Percentiles rank a stretch among this genome's conserved stretches.
Evolutionary conservation across 2,113 vertebrate species (phyloP).

Genomic region (Peromyscus maniculatus): DNA sequence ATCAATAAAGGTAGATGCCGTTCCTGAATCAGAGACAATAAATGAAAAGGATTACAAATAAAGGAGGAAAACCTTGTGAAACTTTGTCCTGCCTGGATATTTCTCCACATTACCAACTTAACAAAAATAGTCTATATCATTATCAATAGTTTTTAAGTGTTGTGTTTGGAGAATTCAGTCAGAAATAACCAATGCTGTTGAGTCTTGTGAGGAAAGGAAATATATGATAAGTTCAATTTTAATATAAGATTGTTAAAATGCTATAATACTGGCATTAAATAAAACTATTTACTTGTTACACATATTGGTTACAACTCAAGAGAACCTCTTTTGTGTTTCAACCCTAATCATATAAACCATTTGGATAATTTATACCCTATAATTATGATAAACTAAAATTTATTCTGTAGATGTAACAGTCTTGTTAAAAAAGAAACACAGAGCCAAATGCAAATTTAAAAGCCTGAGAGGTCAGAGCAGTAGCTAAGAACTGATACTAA

Average conservation of each 20-base stretch:
- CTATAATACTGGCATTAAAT: neutral
- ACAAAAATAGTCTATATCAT: neutral
- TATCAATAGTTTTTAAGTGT: neutral
- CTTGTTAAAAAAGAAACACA: too few relatives aligned
- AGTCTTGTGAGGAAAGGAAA: neutral
- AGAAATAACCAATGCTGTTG: neutral
- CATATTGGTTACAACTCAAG: neutral
- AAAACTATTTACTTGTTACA: neutral
- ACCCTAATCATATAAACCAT: neutral
- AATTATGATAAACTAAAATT: neutral
- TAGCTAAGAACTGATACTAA: too few relatives aligned
- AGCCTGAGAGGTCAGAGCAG: too few relatives aligned
- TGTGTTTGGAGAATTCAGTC: neutral
- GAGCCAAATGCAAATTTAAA: too few relatives aligned
- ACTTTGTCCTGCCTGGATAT: neutral
- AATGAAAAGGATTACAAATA: constrained; percentile 31
- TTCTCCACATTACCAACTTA: neutral
- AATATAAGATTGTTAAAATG: neutral
- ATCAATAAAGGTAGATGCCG: neutral
- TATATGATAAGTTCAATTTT: neutral
- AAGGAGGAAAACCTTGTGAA: neutral
- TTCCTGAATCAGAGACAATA: neutral
- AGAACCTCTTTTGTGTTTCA: neutral
- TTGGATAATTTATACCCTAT: neutral
- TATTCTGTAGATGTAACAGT: neutral